These are phyloP conservation scores for Catharus minimus DNA, from an alignment of 2,113 vertebrate species.

Conservation along the genomic window DNA sequence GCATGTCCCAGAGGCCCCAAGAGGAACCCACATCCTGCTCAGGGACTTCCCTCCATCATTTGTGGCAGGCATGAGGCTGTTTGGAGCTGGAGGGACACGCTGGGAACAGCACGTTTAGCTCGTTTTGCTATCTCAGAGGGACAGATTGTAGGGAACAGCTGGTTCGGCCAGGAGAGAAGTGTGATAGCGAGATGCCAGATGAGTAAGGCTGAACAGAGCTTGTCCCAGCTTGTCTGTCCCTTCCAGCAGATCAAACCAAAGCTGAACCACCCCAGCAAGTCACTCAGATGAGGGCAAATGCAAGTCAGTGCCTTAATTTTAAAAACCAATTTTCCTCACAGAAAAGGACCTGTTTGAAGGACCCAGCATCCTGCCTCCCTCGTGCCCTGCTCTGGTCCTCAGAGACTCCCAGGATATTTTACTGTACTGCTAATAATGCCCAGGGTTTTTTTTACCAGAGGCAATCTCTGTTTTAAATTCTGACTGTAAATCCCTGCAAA, in stretches of 20 bases:
- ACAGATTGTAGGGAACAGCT: slow-evolving; percentile 48
- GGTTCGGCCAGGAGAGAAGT: background rate
- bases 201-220: background rate
- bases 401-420: background rate
- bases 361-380: background rate
- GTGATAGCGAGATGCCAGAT: background rate
- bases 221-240: background rate
- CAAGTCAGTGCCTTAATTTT: background rate
- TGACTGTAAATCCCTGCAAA: background rate
- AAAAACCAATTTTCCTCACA: background rate
- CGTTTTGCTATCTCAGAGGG: slow-evolving; percentile 10
- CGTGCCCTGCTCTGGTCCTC: background rate
- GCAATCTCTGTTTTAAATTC: background rate
- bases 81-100: background rate
- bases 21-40: background rate
- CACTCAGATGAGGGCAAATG: background rate
- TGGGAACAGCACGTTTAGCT: slow-evolving; percentile 19
- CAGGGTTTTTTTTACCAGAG: background rate
- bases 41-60: background rate
- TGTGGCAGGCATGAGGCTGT: background rate
- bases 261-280: background rate
- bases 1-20: background rate
- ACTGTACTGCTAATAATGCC: background rate
- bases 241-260: background rate
- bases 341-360: background rate